A percentile compares a stretch with the other conserved stretches of the same genome.
Conservation (phyloP, 2,797 vertebrate genomes). For the Propithecus deckenii region DNA sequence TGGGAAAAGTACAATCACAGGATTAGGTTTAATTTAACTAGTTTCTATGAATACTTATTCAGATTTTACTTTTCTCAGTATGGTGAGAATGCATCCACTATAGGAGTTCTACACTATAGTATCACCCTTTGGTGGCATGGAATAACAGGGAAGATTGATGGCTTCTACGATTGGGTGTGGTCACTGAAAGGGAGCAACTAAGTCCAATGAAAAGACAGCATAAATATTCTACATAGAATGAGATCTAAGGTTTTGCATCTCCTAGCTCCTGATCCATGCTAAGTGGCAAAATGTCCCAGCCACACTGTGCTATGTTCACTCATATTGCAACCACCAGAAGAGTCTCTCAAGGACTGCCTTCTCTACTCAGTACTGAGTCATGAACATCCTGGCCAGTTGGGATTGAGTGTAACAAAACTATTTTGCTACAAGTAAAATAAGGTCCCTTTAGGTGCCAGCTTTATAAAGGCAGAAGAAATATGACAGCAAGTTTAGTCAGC, state of each 20-base stretch:
- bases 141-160: neutral
- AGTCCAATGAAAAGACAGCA: neutral
- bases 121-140: neutral
- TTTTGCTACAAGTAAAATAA: conserved; percentile 20
- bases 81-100: neutral
- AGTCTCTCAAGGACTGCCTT: neutral
- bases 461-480: conserved; percentile 1
- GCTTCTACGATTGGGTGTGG: neutral
- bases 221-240: conserved; percentile 1
- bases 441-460: neutral
- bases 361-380: neutral
- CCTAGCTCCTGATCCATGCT: neutral
- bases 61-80: neutral
- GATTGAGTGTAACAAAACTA: neutral
- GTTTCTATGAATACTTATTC: conserved; percentile 5
- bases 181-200: neutral
- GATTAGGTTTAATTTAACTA: conserved; percentile 2
- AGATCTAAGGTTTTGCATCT: neutral
- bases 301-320: neutral
- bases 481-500: neutral
- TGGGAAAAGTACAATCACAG: neutral
- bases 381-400: neutral
- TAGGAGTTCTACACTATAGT: neutral
- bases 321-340: neutral
- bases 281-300: neutral